Base-by-base conservation (phyloP, 2,797 vertebrate genomes). In the Danionella dracula region DNA sequence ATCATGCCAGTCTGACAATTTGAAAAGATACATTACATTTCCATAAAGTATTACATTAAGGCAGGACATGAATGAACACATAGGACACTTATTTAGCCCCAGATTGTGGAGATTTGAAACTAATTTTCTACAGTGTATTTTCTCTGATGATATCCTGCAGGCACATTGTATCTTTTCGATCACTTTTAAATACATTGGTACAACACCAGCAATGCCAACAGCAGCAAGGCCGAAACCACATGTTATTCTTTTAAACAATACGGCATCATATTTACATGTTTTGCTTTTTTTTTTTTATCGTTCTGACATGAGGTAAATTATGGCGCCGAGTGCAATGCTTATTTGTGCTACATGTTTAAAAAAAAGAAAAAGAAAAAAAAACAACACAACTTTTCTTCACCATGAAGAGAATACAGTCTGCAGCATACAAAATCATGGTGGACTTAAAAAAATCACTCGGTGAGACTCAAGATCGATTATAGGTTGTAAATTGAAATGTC, bases 261-360 rank as follows among this genome's bases (percentile, higher is more conserved):
- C 65, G 75, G 76, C 82, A 83, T 81, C 71, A 75, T 79, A 81
- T 78, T 77, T 76, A 78, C 46, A 74, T 23, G 56, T 48, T 55
- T 49, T 66, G 53, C 68, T 70, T 70, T 85, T 79, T 83, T 60
- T 58, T 71, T 76, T 46, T 73, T 85, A 76, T 75, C 75, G 78
- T 84, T 79, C 79, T 89, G 91, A 93, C 90, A 93, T 94, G 93
- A 98, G 94, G 94, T 96, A 95, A 94, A 92, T 89, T 92, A 88
- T 90, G 92, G 91, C 85, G 90, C 89, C 88, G 89, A 95, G 93
- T 93, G 92, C 94, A 93, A 92, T 88, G 92, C 89, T 93, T 83
- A 84, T 90, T 93, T 94, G 92, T 93, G 94, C 94, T 92, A 92
- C 92, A 91, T 86, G 87, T 92, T 91, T 82, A 89, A 88, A 89